Evolutionary conservation across 2,888 invertebrate genomes (phyloP).

Genomic region (Phengaris arion): DNA sequence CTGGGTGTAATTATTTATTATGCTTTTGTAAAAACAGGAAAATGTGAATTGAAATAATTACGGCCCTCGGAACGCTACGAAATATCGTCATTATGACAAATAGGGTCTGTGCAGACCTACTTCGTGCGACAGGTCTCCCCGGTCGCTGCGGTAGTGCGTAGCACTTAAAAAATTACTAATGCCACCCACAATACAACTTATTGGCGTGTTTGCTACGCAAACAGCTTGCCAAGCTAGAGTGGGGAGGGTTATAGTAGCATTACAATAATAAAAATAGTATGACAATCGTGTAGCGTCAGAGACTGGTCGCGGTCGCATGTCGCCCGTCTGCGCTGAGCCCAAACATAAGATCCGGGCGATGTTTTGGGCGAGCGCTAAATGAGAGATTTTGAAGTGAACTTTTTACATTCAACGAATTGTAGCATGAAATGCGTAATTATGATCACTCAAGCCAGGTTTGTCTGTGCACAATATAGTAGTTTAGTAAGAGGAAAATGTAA

Average conservation of each 20-base stretch:
- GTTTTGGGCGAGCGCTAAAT: constrained; percentile 26
- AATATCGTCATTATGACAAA: constrained; percentile 28
- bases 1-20: constrained; percentile 26
- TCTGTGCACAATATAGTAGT: neutral
- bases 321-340: constrained; percentile 10
- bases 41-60: constrained; percentile 29
- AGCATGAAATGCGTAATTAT: constrained; percentile 10
- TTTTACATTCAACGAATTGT: constrained; percentile 20
- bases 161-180: too few species aligned
- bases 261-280: too few species aligned
- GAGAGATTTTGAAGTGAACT: constrained; percentile 17
- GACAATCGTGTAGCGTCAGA: neutral
- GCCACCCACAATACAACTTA: too few species aligned
- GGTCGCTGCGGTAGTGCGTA: too few species aligned
- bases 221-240: too few species aligned
- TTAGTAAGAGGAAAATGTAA: neutral
- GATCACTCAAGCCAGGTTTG: neutral
- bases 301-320: neutral
- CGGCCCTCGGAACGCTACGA: constrained; percentile 26
- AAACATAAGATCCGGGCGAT: constrained; percentile 18
- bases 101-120: neutral
- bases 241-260: too few species aligned
- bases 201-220: too few species aligned
- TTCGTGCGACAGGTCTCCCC: neutral
- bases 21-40: constrained; percentile 27